Percentiles rank a stretch among this genome's conserved stretches.
phyloP scores from a whole-genome alignment of 2,113 vertebrate species.

The Hippoglossus stenolepis region DNA sequence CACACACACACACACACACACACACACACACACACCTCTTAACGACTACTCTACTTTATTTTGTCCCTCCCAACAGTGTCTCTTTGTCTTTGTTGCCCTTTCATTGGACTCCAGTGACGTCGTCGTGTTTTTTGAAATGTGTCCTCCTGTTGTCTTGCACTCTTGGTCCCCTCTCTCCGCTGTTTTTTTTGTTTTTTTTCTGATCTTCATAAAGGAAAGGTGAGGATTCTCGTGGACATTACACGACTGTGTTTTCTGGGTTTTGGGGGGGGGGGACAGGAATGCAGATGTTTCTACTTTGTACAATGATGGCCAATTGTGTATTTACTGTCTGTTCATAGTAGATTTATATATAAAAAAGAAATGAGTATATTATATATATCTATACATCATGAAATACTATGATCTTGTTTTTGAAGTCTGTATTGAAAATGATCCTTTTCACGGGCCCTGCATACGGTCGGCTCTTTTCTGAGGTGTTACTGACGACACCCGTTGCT shows the following conservation, averaged over 20 bases:
- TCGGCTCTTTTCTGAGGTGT: conserved; percentile 46
- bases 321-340: conserved; percentile 89
- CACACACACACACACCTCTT: conserved; percentile 16
- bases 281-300: conserved; percentile 83
- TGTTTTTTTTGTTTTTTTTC: conserved; percentile 30
- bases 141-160: conserved; percentile 45
- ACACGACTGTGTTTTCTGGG: conserved; percentile 50
- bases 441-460: conserved; percentile 55
- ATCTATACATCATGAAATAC: conserved; percentile 73
- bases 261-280: conserved; percentile 23
- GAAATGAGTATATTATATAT: conserved; percentile 83
- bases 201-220: conserved; percentile 59
- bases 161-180: conserved; percentile 24
- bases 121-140: conserved; percentile 34
- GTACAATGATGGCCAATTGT: conserved; percentile 83
- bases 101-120: conserved; percentile 67
- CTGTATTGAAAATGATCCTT: conserved; percentile 72
- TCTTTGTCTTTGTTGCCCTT: conserved; percentile 23
- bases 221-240: conserved; percentile 55
- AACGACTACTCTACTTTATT: conserved; percentile 60
- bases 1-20: background rate
- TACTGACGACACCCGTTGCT: conserved; percentile 71
- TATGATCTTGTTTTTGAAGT: conserved; percentile 79
- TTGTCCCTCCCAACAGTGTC: conserved; percentile 48
- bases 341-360: conserved; percentile 87